Percentiles rank a stretch among this genome's conserved stretches.
These are phyloP conservation scores for Rhopalosiphum padi DNA, from an alignment of 1,140 invertebrate genomes.

Conservation along the genomic window DNA sequence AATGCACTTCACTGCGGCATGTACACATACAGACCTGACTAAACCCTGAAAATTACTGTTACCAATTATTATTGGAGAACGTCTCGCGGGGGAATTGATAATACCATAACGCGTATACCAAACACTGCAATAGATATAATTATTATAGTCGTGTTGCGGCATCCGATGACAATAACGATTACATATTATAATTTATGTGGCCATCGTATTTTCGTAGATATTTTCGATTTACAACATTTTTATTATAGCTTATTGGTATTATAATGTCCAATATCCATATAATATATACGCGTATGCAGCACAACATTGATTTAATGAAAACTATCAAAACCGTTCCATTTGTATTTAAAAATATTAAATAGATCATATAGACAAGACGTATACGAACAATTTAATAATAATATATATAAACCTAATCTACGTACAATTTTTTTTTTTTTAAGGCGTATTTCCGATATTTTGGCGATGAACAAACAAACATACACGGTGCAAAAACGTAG, in stretches of 20 bases:
- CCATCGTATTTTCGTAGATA: neutral
- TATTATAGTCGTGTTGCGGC: neutral
- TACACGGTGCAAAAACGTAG: too few species aligned
- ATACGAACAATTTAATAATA: too few species aligned
- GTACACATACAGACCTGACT: neutral
- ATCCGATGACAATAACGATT: neutral
- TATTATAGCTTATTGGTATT: neutral
- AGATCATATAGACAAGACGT: too few species aligned
- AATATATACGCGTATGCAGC: too few species aligned
- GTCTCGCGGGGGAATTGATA: neutral
- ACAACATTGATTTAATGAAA: too few species aligned
- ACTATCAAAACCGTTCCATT: too few species aligned
- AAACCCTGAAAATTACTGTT: conserved; percentile 9
- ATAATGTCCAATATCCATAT: too few species aligned
- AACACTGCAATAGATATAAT: neutral
- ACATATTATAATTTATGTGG: neutral
- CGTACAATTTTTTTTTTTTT: neutral
- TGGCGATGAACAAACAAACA: neutral
- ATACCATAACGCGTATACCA: neutral
- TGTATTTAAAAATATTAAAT: too few species aligned
- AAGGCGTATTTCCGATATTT: neutral
- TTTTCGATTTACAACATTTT: neutral
- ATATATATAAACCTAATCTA: neutral
- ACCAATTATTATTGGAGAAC: neutral
- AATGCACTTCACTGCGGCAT: too few species aligned